These are phyloP conservation scores for Achroia grisella DNA, from an alignment of 1,140 invertebrate genomes.

Conservation along the genomic window DNA sequence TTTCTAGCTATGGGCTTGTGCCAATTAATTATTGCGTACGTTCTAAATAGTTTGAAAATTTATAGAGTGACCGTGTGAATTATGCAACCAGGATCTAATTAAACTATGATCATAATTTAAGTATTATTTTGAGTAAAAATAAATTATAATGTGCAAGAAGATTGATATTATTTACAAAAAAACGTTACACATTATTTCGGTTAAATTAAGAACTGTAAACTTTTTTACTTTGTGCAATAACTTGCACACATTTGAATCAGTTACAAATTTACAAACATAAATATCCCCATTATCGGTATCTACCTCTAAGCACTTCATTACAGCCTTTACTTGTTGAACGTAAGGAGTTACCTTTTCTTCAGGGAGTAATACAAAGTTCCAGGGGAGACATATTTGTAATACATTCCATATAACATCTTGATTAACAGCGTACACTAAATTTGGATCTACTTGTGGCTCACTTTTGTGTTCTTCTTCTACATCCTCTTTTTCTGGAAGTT, in stretches of 20 bases:
- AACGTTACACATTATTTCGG: constrained; percentile 33
- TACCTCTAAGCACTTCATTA: constrained; percentile 35
- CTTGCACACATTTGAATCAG: constrained; percentile 41
- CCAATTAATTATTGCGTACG: not conserved
- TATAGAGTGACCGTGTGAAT: too few species aligned
- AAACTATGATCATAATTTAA: not conserved
- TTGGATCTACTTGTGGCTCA: constrained; percentile 33
- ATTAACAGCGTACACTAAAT: constrained; percentile 43
- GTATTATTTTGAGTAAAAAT: not conserved
- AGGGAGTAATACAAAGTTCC: constrained; percentile 45
- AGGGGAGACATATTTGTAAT: constrained; percentile 52
- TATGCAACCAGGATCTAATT: too few species aligned
- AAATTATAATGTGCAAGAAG: too few species aligned
- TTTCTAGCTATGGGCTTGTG: too few species aligned
- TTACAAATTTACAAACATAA: constrained; percentile 48
- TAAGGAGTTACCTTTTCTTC: constrained; percentile 38
- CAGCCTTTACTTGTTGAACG: constrained; percentile 26
- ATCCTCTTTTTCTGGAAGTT: constrained; percentile 30
- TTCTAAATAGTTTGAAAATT: not conserved
- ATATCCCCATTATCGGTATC: constrained; percentile 56
- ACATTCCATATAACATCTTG: constrained; percentile 58
- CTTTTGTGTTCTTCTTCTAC: constrained; percentile 36
- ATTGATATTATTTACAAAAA: constrained; percentile 9
- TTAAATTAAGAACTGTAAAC: constrained; percentile 40
- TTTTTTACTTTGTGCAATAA: constrained; percentile 52